Conservation (phyloP, 1,140 invertebrate species). For the Macrosteles quadrilineatus region DNA sequence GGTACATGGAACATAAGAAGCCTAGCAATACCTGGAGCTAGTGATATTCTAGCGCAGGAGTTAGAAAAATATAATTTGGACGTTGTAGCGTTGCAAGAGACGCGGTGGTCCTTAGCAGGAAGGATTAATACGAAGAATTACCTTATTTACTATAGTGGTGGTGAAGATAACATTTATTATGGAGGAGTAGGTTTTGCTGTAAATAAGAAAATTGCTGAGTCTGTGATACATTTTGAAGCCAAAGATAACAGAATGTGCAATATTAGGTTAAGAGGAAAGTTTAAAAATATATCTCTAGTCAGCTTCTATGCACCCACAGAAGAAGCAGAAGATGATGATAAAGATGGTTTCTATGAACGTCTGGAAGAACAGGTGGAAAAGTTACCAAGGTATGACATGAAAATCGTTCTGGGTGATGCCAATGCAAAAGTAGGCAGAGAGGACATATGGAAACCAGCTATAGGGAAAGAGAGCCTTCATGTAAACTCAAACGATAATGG, state of each 20-base stretch:
- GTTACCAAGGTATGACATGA: slow-evolving; percentile 36
- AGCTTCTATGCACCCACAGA: slow-evolving; percentile 34
- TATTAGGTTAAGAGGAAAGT: slow-evolving; percentile 28
- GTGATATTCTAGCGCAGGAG: slow-evolving; percentile 31
- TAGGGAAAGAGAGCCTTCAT: slow-evolving; percentile 47
- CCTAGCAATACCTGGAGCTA: slow-evolving; percentile 29
- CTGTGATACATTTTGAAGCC: slow-evolving; percentile 26
- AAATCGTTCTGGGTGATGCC: slow-evolving; percentile 34
- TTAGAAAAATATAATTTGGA: slow-evolving; percentile 37
- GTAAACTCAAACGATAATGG: slow-evolving; percentile 37
- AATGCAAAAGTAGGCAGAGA: slow-evolving; percentile 36
- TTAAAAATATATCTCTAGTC: slow-evolving; percentile 32
- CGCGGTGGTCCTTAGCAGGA: slow-evolving; percentile 30
- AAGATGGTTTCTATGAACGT: slow-evolving; percentile 36
- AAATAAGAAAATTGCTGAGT: neutral
- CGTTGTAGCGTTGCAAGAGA: slow-evolving; percentile 38
- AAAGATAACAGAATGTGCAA: slow-evolving; percentile 30
- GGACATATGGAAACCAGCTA: slow-evolving; percentile 25
- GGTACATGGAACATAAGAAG: slow-evolving; percentile 39
- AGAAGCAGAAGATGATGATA: slow-evolving; percentile 33
- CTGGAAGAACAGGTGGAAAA: slow-evolving; percentile 30
- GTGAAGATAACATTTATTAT: neutral
- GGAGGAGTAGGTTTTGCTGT: slow-evolving; percentile 4
- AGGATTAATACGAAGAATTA: slow-evolving; percentile 12
- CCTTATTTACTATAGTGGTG: slow-evolving; percentile 11